Conservation (phyloP, 2,113 vertebrate species). For the Lophotis ruficrista region DNA sequence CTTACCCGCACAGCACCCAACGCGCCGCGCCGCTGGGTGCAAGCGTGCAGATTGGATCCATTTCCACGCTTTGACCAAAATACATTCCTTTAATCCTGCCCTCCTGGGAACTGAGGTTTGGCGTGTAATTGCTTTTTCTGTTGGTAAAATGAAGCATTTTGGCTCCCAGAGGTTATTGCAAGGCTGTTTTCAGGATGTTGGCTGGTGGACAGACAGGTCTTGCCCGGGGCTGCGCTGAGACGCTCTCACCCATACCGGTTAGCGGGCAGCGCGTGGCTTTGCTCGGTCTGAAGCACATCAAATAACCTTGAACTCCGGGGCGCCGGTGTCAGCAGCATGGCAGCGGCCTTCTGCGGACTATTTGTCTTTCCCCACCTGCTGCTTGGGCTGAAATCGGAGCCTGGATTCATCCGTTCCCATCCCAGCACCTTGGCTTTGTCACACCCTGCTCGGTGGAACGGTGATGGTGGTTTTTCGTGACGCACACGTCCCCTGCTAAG, state of each 20-base stretch:
- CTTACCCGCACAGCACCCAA: not conserved
- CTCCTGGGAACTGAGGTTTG: not conserved
- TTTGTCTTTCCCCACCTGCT: not conserved
- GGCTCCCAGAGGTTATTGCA: not conserved
- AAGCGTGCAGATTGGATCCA: not conserved
- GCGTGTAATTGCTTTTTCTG: not conserved
- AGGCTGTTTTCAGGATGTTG: not conserved
- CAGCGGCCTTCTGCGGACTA: not conserved
- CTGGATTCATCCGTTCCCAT: not conserved
- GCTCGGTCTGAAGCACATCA: not conserved
- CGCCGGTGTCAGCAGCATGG: rapidly evolving
- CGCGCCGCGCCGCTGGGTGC: rapidly evolving
- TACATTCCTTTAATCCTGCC: not conserved
- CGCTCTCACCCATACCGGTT: not conserved
- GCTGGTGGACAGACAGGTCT: not conserved
- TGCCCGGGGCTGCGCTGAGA: not conserved
- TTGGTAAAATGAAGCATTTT: not conserved
- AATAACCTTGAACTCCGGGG: not conserved
- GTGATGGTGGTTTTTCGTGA: not conserved
- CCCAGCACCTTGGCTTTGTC: not conserved
- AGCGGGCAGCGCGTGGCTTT: not conserved
- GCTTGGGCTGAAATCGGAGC: not conserved
- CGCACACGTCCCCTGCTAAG: not conserved
- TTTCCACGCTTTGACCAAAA: not conserved
- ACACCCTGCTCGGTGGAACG: not conserved